Conservation (phyloP, 2,888 invertebrate genomes). For the Heliothis peltigera region DNA sequence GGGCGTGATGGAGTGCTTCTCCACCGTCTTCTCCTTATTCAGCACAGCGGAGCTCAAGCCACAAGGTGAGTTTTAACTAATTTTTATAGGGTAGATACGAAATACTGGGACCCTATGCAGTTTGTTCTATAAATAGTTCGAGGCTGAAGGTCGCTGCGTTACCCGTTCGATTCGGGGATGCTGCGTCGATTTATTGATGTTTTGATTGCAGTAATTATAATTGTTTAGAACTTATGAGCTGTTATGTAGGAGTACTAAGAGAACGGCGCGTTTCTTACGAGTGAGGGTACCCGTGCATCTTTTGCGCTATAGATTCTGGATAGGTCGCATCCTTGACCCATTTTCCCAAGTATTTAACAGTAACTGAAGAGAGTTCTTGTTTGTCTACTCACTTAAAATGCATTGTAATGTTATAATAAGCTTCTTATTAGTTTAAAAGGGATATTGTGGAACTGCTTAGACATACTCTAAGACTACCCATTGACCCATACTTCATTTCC, state of each 20-base stretch:
- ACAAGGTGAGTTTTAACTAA: constrained; percentile 84
- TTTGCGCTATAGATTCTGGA: neutral
- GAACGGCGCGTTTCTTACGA: neutral
- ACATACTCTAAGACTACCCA: too few species aligned
- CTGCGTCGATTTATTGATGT: constrained; percentile 26
- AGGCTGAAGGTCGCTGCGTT: constrained; percentile 68
- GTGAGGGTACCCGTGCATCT: neutral
- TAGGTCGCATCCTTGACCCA: constrained; percentile 7
- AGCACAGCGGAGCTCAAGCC: constrained; percentile 93
- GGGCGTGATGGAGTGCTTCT: constrained; percentile 96
- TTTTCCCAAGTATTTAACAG: constrained; percentile 4
- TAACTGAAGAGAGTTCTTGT: neutral
- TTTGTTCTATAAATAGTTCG: constrained; percentile 46
- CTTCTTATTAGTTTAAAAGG: too few species aligned
- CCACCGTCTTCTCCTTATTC: constrained; percentile 96
- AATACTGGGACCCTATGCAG: constrained; percentile 23
- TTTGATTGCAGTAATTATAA: constrained; percentile 20
- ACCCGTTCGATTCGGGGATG: constrained; percentile 57
- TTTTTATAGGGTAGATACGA: constrained; percentile 26
- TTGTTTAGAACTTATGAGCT: neutral
- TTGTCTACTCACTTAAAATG: neutral
- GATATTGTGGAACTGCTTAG: neutral
- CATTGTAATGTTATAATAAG: constrained; percentile 2
- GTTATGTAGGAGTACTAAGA: neutral
- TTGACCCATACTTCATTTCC: too few species aligned